Evolutionary conservation across 2,113 vertebrate genomes (phyloP).

Genomic region (Siniperca knerii): DNA sequence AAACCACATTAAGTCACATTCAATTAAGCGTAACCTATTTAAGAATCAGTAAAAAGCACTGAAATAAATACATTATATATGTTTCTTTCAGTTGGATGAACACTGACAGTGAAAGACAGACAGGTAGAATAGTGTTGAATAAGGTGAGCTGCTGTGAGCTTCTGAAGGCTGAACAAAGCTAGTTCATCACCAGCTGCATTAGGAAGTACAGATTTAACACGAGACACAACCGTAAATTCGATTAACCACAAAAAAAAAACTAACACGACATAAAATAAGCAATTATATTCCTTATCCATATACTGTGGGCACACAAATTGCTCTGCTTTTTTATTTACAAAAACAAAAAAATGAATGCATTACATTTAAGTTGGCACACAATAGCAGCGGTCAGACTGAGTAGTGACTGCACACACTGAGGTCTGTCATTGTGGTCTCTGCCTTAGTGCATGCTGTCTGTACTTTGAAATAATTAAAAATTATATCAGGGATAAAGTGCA

Average conservation of each 20-base stretch:
- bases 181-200: conserved; percentile 32
- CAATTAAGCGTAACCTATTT: not conserved
- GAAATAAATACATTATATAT: not conserved
- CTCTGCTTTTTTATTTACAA: conserved; percentile 26
- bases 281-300: conserved; percentile 10
- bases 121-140: conserved; percentile 10
- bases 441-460: conserved; percentile 15
- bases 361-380: conserved; percentile 54
- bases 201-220: conserved; percentile 30
- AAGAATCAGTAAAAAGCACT: conserved; percentile 19
- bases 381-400: conserved; percentile 25
- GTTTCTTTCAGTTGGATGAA: conserved; percentile 18
- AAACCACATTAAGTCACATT: conserved; percentile 39
- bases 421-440: conserved; percentile 8
- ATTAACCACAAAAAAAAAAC: conserved; percentile 29
- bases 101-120: conserved; percentile 9
- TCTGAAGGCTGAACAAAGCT: conserved; percentile 5
- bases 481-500: conserved; percentile 1
- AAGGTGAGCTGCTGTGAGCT: conserved; percentile 7
- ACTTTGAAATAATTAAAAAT: conserved; percentile 5
- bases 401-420: not conserved
- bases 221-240: conserved; percentile 24
- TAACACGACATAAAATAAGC: conserved; percentile 27
- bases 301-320: not conserved
- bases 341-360: conserved; percentile 13